These are phyloP conservation scores for Gymnogyps californianus DNA, from an alignment of 2,113 vertebrate species.

Conservation along the genomic window DNA sequence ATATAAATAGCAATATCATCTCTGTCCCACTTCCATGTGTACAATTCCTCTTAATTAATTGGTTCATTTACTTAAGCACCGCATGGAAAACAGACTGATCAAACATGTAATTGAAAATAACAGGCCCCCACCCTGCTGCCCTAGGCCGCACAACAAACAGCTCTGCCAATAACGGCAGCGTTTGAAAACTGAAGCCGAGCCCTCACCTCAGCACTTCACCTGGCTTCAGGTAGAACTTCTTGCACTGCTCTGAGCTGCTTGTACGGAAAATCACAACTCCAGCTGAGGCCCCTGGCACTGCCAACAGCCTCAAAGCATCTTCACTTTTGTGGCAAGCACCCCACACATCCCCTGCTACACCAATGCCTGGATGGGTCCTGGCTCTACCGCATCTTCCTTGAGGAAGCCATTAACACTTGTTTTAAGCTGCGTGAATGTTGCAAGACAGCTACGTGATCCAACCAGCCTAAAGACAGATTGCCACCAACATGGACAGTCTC, in stretches of 20 bases:
- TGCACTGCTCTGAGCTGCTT: accelerated
- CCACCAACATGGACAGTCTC: background rate
- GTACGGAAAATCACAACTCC: background rate
- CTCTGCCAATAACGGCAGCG: background rate
- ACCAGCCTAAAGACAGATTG: background rate
- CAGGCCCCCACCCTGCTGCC: background rate
- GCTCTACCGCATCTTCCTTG: accelerated
- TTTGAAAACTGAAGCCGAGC: background rate
- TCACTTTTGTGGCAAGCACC: background rate
- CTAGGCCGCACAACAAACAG: background rate
- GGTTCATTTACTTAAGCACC: background rate
- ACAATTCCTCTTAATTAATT: background rate
- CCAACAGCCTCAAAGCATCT: background rate
- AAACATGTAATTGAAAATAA: background rate
- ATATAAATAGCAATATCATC: background rate
- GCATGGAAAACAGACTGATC: background rate
- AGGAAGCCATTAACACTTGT: background rate
- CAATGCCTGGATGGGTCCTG: background rate
- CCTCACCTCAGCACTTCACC: background rate
- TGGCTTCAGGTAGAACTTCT: background rate
- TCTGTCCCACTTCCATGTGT: background rate
- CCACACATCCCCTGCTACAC: too few relatives aligned
- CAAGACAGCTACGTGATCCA: background rate
- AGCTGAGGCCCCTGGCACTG: background rate
- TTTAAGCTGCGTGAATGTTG: background rate